A percentile compares a stretch with the other conserved stretches of the same genome.
Evolutionary conservation across 2,113 vertebrate genomes (phyloP).

Genomic region (Cryptoleucopteryx plumbea): DNA sequence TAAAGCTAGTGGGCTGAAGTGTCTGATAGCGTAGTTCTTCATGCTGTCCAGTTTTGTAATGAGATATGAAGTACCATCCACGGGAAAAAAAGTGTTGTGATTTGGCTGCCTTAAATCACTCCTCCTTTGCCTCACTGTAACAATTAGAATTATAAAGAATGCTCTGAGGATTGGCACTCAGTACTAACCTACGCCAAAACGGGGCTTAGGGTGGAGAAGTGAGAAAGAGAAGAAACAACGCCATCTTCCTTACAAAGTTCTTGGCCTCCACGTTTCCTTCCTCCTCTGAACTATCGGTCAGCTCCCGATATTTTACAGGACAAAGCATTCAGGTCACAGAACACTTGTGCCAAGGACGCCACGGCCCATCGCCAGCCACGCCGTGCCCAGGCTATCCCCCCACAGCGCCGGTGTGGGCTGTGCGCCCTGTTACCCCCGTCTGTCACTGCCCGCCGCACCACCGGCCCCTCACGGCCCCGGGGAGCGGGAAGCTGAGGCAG

Average conservation of each 20-base stretch:
- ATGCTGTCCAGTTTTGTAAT: background rate
- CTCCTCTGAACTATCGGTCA: background rate
- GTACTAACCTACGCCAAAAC: background rate
- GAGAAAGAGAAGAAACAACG: background rate
- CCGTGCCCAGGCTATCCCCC: background rate
- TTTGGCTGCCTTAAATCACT: background rate
- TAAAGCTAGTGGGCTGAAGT: background rate
- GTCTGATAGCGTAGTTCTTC: background rate
- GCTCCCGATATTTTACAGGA: background rate
- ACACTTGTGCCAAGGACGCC: background rate
- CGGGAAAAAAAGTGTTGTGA: background rate
- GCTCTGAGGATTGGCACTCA: background rate
- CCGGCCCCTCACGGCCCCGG: accelerated
- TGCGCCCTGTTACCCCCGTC: accelerated
- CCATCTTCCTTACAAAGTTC: too few relatives aligned
- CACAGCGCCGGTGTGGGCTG: too few relatives aligned
- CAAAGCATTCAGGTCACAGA: background rate
- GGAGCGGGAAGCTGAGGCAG: background rate
- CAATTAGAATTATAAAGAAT: background rate
- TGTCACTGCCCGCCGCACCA: background rate
- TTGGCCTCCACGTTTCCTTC: background rate
- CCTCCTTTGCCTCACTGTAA: background rate
- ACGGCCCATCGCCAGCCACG: accelerated
- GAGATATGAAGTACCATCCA: background rate
- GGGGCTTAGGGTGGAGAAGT: background rate